Evolutionary conservation across 2,888 invertebrate genomes (phyloP).

Genomic region (Aphrophora alni): DNA sequence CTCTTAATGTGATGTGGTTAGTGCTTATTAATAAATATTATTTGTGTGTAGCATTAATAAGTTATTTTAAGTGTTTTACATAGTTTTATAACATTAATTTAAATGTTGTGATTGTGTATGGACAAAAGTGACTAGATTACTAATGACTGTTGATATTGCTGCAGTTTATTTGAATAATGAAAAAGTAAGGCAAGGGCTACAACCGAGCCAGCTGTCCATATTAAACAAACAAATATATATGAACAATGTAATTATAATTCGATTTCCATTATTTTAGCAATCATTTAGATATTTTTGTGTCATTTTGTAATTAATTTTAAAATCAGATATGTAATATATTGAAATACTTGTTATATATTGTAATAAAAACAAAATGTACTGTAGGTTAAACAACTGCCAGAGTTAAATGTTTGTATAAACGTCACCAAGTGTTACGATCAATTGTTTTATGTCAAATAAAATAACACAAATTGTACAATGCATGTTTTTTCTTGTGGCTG

Average conservation of each 20-base stretch:
- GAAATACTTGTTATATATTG: constrained; percentile 39
- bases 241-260: neutral
- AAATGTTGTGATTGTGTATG: constrained; percentile 3
- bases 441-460: constrained; percentile 33
- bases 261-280: neutral
- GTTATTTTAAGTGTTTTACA: neutral
- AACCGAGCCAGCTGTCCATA: neutral
- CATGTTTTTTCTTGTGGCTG: constrained; percentile 30
- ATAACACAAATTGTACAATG: constrained; percentile 33
- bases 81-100: constrained; percentile 1
- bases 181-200: no score
- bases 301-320: constrained; percentile 35
- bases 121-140: neutral
- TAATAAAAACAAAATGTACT: constrained; percentile 34
- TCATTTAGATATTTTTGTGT: constrained; percentile 37
- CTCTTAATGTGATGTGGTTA: neutral
- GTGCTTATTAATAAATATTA: neutral
- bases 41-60: neutral
- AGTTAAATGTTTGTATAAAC: constrained; percentile 40
- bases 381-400: constrained; percentile 32
- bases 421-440: constrained; percentile 18
- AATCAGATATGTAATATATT: constrained; percentile 38
- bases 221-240: neutral
- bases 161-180: neutral
- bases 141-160: neutral